These are phyloP conservation scores for Anoplolepis gracilipes DNA, from an alignment of 1,140 invertebrate genomes.

Conservation along the genomic window DNA sequence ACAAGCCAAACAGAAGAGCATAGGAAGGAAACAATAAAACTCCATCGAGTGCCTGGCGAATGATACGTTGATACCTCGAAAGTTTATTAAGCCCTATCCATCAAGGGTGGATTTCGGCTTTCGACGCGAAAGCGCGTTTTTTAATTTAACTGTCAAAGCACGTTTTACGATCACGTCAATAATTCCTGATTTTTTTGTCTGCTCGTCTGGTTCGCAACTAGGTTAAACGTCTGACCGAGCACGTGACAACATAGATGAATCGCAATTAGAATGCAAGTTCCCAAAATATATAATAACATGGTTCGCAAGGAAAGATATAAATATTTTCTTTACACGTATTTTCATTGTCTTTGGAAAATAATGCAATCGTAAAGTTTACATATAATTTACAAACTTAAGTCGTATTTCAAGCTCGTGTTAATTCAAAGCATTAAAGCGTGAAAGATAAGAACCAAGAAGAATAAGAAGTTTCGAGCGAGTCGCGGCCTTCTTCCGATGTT, in stretches of 20 bases:
- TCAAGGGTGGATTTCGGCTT: conserved; percentile 63
- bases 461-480: conserved; percentile 17
- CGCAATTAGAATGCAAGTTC: background rate
- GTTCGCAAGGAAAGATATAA: background rate
- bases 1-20: conserved; percentile 45
- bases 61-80: conserved; percentile 70
- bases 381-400: conserved; percentile 52
- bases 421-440: conserved; percentile 41
- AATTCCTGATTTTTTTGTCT: conserved; percentile 2
- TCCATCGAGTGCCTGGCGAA: conserved; percentile 56
- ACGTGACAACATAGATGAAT: background rate
- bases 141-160: conserved; percentile 69
- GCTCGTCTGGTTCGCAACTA: conserved; percentile 14
- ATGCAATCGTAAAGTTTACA: background rate
- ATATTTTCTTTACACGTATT: background rate
- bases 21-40: conserved; percentile 69
- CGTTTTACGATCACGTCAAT: conserved; percentile 48
- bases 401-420: background rate
- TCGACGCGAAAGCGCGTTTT: conserved; percentile 54
- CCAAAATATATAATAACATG: background rate
- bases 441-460: conserved; percentile 11
- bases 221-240: conserved; percentile 5
- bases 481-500: conserved; percentile 40
- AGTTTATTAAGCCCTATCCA: conserved; percentile 71
- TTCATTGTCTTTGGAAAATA: background rate